Base-by-base conservation (phyloP, 2,888 invertebrate species). In the Reticulitermes lucifugus region DNA sequence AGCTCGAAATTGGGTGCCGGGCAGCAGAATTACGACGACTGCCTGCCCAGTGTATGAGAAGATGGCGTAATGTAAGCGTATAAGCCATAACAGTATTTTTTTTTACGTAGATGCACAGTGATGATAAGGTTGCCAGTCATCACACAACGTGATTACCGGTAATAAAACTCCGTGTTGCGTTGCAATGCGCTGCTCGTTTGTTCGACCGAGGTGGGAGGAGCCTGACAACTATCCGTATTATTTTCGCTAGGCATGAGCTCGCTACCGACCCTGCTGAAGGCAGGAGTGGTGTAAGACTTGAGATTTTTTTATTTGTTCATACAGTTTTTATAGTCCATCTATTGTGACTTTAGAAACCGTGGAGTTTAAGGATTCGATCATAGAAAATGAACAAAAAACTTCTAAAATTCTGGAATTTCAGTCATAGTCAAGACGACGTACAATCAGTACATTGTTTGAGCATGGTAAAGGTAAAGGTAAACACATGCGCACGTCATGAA, bases 141-240 rank as follows among this genome's bases (percentile, higher is more conserved):
- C 82, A 82, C 41, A 29, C 46, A 70, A 73, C 83, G 71, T 83
- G 83, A 73, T 75, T 75, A 75, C 83, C 55, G 75, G 83, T 71
- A 83, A 77, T 83, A 83, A 83, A 83, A 75, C 77, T 73, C 73
- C 73, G 35, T 83, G 83, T 83, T 73, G 81, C 81, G 41, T 60
- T 65, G 51, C 83, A 55, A 25, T 70, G 65, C 70, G 77, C 70
- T 80, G 80, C 80, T 80, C 80, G 80, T 80, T 80, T 80, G 80
- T 80, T 80, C 80, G 59, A 22, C 35, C 35, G 29, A 80, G 10
- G 29, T 46, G 51, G n/a, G 46, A 25, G 43, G 79, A 43, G 46
- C 14, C 41, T 79, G 51, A 51, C 29, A 80, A 60, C 60, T 41
- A 60, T 55, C 55, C 80, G 60, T 80, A 80, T 80, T 80, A 80